Percentiles rank a stretch among this genome's conserved stretches.
phyloP scores from a whole-genome alignment of 2,888 invertebrate species.

The Boloria selene region DNA sequence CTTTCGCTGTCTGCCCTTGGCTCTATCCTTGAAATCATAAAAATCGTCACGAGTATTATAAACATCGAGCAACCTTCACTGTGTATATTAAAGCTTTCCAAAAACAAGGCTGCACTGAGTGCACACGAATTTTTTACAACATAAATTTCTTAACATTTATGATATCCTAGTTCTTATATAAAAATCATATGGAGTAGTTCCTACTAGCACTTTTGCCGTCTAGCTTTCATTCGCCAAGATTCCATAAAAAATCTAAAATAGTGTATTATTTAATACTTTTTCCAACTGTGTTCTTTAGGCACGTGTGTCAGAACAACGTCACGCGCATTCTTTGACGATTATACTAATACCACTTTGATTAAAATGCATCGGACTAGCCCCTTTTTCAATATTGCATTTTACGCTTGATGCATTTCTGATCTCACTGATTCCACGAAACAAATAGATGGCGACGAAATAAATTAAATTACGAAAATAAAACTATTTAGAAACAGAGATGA shows the following conservation, averaged over 20 bases:
- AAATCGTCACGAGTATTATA: too few relatives aligned
- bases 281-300: conserved; percentile 10
- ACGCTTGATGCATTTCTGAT: conserved; percentile 58
- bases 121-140: too few relatives aligned
- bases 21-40: too few relatives aligned
- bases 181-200: too few relatives aligned
- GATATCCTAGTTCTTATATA: too few relatives aligned
- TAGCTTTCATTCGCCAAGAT: too few relatives aligned
- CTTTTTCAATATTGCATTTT: conserved; percentile 75
- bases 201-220: too few relatives aligned
- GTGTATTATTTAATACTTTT: not conserved
- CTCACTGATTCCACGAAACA: conserved; percentile 48
- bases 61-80: too few relatives aligned
- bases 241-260: not conserved
- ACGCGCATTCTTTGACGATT: conserved; percentile 76
- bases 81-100: too few relatives aligned
- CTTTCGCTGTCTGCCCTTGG: too few relatives aligned
- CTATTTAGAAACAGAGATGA: not conserved
- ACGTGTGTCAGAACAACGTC: conserved; percentile 54
- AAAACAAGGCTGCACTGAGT: too few relatives aligned
- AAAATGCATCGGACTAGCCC: conserved; percentile 70
- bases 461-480: conserved; percentile 27
- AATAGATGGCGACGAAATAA: conserved; percentile 50
- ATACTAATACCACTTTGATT: conserved; percentile 80
- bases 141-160: too few relatives aligned